Conservation (phyloP, 2,797 vertebrate species). For the Gallinago nigripennis region DNA sequence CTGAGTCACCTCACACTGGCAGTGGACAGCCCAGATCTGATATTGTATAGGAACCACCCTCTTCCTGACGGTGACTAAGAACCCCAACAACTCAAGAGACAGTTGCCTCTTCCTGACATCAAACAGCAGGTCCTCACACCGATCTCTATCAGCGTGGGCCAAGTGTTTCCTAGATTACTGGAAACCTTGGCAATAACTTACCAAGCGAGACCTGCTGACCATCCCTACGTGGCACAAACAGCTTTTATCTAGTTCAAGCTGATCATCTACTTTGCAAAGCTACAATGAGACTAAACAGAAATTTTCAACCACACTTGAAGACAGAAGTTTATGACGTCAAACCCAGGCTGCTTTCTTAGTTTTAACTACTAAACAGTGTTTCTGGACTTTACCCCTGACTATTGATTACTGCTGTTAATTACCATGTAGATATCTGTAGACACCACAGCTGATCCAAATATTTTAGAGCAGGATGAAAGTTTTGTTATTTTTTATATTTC, state of each 20-base stretch:
- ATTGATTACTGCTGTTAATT: background rate
- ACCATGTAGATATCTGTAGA: background rate
- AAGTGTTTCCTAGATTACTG: background rate
- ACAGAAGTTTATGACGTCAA: background rate
- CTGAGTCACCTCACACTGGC: background rate
- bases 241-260: background rate
- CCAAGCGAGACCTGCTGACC: background rate
- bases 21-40: background rate
- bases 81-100: background rate
- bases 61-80: background rate
- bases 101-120: background rate
- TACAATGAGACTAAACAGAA: background rate
- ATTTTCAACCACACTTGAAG: background rate
- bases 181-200: background rate
- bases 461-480: background rate
- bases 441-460: background rate
- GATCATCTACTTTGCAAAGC: background rate
- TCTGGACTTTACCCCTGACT: background rate
- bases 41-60: background rate
- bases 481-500: background rate
- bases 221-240: background rate
- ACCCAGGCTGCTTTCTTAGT: background rate
- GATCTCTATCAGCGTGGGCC: rapidly evolving
- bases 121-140: background rate
- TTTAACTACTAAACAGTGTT: background rate